Evolutionary conservation across 2,113 vertebrate genomes (phyloP).

Genomic region (Psittacara wagleri): DNA sequence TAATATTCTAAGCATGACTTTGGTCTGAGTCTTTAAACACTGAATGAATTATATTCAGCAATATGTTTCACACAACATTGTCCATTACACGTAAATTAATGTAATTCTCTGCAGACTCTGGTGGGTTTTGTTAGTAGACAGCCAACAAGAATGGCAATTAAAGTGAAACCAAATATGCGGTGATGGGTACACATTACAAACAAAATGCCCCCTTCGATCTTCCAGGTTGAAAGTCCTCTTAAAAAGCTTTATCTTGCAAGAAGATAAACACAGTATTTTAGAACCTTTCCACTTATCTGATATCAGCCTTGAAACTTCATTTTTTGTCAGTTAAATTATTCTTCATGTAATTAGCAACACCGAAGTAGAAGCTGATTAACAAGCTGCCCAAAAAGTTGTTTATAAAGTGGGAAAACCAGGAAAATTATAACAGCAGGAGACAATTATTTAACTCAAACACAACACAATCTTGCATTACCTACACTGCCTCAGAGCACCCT

Average conservation of each 20-base stretch:
- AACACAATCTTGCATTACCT: background rate
- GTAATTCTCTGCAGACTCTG: background rate
- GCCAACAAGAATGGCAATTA: constrained; percentile 43
- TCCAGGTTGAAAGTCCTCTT: background rate
- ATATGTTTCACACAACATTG: background rate
- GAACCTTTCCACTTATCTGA: background rate
- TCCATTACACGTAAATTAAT: background rate
- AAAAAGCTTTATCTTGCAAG: background rate
- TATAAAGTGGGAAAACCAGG: background rate
- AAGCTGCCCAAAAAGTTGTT: background rate
- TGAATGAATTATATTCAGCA: background rate
- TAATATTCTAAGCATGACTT: background rate
- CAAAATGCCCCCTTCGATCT: background rate
- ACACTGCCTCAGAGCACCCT: background rate
- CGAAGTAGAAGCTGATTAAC: constrained; percentile 2
- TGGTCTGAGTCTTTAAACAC: background rate
- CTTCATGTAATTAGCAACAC: constrained; percentile 17
- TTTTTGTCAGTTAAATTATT: constrained; percentile 1
- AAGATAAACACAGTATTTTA: background rate
- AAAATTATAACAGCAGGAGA: background rate
- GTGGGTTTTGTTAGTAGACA: background rate
- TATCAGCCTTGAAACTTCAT: background rate
- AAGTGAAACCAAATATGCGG: background rate
- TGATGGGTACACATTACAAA: background rate
- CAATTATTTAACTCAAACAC: background rate